Evolutionary conservation across 1,140 invertebrate genomes (phyloP).

Genomic region (Drosophila prosaltans): DNA sequence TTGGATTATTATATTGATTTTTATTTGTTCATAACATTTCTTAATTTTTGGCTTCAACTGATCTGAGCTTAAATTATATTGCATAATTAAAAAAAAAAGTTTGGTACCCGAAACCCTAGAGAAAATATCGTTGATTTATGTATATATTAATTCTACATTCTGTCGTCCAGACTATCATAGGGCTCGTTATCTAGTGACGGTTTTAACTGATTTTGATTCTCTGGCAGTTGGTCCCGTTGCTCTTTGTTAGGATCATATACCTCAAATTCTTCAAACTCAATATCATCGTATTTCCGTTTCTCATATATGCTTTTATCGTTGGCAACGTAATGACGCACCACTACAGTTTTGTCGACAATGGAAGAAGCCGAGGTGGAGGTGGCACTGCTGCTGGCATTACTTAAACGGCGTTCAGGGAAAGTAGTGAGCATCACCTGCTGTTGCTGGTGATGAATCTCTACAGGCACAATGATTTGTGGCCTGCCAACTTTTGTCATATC

Average conservation of each 20-base stretch:
- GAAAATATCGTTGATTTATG: constrained; percentile 51
- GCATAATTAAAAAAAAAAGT: too few relatives aligned
- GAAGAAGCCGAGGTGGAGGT: constrained; percentile 16
- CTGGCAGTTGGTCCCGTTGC: constrained; percentile 24
- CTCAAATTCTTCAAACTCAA: constrained; percentile 93
- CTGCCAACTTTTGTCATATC: constrained; percentile 32
- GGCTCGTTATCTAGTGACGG: constrained; percentile 58
- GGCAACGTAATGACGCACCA: constrained; percentile 81
- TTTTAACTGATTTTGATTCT: constrained; percentile 16
- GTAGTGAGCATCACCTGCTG: constrained; percentile 14
- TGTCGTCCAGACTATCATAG: constrained; percentile 77
- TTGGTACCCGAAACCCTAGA: constrained; percentile 33
- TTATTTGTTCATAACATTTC: not conserved
- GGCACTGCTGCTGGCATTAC: constrained; percentile 64
- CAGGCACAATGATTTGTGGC: constrained; percentile 73
- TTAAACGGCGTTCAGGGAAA: constrained; percentile 54
- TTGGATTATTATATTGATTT: constrained; percentile 58
- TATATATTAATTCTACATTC: constrained; percentile 57
- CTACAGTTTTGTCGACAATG: constrained; percentile 71
- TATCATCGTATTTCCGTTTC: constrained; percentile 88
- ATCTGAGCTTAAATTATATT: constrained; percentile 27
- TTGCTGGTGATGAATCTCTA: constrained; percentile 61
- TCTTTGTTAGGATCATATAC: constrained; percentile 84
- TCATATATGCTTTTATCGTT: constrained; percentile 84
- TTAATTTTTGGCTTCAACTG: constrained; percentile 62